Base-by-base conservation (phyloP, 2,797 vertebrate genomes). In the Chelon labrosus region DNA sequence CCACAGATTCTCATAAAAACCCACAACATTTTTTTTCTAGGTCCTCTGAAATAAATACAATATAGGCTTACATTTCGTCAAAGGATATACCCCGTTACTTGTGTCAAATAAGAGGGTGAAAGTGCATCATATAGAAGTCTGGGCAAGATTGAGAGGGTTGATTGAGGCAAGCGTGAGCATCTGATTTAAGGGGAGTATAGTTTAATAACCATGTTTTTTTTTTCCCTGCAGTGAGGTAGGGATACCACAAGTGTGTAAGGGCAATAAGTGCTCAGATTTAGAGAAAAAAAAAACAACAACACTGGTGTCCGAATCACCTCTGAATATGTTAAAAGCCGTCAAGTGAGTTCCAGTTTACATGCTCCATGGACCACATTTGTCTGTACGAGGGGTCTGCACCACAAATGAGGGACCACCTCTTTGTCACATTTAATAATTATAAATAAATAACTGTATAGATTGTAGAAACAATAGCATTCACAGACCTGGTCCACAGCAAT, bases 41-140 rank as follows among this genome's bases (percentile, higher is more conserved):
- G 76, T 89, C 84, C 85, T 92, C 78, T 65, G 66, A 85, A 92
- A 89, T 89, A 88, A 89, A 90, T 88, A 92, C 86, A 89, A 76
- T 80, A 86, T 58, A 35, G 31, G 72, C 22, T 73, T 76, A 88
- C 76, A 65, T 68, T 8, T 62, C 46, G 59, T 80, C 80, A 75
- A 87, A 85, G 71, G 73, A 35, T 84, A 38, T 25, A 77, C 82
- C 83, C 82, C 70, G 1, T 77, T 86, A 85, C 65, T 85, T 56
- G 73, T 80, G 81, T 80, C 70, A 88, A 85, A 89, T 70, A 89
- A 85, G 75, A 88, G 88, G 86, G 84, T 63, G 75, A 93, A 93
- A 92, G 92, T 94, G 93, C 91, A 89, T 91, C 68, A 46, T 84
- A 63, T 79, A 38, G 73, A 65, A 60, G 57, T 57, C 42, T 41